These are phyloP conservation scores for Pterocles orientalis DNA, from an alignment of 2,113 vertebrate species.

Conservation along the genomic window DNA sequence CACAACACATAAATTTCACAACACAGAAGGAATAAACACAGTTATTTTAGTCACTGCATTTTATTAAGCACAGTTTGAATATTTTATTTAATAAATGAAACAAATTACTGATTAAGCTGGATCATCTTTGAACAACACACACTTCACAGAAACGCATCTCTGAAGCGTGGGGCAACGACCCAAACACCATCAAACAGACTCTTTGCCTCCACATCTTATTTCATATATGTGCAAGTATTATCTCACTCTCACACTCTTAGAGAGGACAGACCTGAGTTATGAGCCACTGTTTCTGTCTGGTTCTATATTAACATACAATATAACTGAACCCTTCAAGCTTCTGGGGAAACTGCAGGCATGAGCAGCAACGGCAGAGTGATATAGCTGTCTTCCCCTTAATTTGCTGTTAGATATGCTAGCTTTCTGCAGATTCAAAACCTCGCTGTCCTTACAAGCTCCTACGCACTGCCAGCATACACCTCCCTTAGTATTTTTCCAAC, in stretches of 20 bases:
- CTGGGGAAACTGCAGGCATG: not conserved
- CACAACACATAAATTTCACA: not conserved
- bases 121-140: not conserved
- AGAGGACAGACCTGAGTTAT: not conserved
- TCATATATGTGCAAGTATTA: not conserved
- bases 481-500: not conserved
- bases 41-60: not conserved
- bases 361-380: not conserved
- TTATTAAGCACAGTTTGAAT: not conserved
- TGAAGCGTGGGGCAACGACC: fast-evolving
- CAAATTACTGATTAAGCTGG: not conserved
- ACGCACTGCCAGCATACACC: not conserved
- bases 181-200: not conserved
- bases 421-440: not conserved
- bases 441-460: not conserved
- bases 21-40: not conserved
- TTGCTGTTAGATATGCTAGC: not conserved
- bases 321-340: not conserved
- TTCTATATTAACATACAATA: not conserved
- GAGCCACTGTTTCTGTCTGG: not conserved
- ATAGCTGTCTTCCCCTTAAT: not conserved
- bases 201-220: not conserved
- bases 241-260: not conserved
- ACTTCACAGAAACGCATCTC: not conserved
- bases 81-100: not conserved